Percentiles rank a stretch among this genome's conserved stretches.
Evolutionary conservation across 2,888 invertebrate genomes (phyloP).

Genomic region (Herminia tarsipennalis): DNA sequence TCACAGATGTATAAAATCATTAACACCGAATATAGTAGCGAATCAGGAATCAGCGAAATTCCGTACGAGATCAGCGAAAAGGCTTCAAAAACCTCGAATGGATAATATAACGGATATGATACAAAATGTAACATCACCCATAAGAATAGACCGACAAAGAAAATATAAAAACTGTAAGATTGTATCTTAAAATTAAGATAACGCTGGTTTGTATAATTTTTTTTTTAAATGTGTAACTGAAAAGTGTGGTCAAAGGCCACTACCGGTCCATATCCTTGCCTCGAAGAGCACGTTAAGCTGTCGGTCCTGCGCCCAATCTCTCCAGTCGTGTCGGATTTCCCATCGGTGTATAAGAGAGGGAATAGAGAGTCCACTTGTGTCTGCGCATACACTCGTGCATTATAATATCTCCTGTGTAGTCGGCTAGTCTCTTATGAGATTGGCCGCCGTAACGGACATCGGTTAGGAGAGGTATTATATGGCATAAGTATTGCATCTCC

Average conservation of each 20-base stretch:
- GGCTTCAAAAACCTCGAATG: constrained; percentile 54
- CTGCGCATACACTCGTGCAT: too few species aligned
- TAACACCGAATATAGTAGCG: constrained; percentile 61
- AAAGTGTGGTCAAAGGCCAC: neutral
- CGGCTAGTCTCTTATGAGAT: too few species aligned
- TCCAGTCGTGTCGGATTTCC: neutral
- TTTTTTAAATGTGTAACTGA: too few species aligned
- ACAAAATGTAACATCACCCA: constrained; percentile 58
- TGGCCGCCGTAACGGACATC: too few species aligned
- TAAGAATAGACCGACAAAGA: constrained; percentile 51
- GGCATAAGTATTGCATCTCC: too few species aligned
- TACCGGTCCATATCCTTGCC: neutral
- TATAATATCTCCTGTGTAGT: too few species aligned
- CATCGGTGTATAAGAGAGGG: neutral
- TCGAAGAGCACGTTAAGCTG: too few species aligned
- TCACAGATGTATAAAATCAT: constrained; percentile 73
- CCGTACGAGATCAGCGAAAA: constrained; percentile 66
- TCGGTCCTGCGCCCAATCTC: neutral
- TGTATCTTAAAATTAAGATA: neutral
- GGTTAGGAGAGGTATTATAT: too few species aligned
- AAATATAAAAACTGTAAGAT: too few species aligned
- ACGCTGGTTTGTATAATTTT: neutral
- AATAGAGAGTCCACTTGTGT: neutral
- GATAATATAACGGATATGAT: constrained; percentile 57
- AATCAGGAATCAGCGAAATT: constrained; percentile 69